Base-by-base conservation (phyloP, 2,113 vertebrate species). In the Xiphophorus couchianus region DNA sequence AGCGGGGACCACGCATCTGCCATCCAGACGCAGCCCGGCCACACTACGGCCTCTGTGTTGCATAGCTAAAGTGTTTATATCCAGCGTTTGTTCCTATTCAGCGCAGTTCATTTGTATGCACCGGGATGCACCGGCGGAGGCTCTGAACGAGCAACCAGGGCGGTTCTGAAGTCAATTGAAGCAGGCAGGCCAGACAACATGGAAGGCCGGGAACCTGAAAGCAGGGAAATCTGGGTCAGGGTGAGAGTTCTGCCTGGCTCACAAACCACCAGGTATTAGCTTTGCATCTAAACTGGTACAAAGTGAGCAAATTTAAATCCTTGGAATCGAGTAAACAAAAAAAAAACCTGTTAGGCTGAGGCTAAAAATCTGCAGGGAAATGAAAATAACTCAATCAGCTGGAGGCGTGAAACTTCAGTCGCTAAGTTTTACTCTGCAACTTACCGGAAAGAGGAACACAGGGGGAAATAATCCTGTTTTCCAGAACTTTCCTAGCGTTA, bases 91-190 rank as follows among this genome's bases (percentile, higher is more conserved):
- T 89, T 88, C 90, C 92, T 74, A 91, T 94, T 94, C 93, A 93
- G 87, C n/a, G 54, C 72, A 19, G 89, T 79, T 94, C 90, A 94
- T 95, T 94, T 93, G 93, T 94, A 93, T 93, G 90, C 92, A 25
- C 83, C 19, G 76, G 81, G 90, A 89, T 79, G 35, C 77, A 28
- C 83, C 83, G 66, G 86, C 86, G 63, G 62, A 90, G 80, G 77
- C 78, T 78, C 88, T 92, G 93, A 93, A 93, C 92, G 82, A 91
- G 83, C 82, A 84, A 89, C 90, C 86, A 77, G 78, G 80, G 89
- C 92, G 80, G 83, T 74, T 88, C 88, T 84, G 86, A 80, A 85
- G 88, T 92, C 78, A 82, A 85, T 82, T 88, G 85, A 86, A 78
- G 78, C 80, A 73, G 84, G 80, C 86, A 31, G 87, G 86, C 89